A percentile compares a stretch with the other conserved stretches of the same genome.
Evolutionary conservation across 2,113 vertebrate genomes (phyloP).

Genomic region (Myotis davidii): DNA sequence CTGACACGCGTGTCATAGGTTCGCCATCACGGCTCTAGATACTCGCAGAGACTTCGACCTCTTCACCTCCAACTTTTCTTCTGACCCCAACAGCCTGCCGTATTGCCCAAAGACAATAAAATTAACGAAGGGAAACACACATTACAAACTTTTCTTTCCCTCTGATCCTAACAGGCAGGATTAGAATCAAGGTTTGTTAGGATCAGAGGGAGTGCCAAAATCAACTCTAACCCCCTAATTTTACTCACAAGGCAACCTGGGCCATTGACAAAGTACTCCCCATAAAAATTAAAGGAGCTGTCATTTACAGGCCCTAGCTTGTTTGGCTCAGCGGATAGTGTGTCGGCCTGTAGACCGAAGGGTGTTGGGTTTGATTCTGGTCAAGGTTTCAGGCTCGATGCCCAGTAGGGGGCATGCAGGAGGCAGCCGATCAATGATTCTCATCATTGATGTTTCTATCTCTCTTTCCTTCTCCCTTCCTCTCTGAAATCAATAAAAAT

Average conservation of each 20-base stretch:
- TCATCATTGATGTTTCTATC: too few species aligned
- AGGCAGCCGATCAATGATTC: too few species aligned
- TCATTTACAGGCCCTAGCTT: background rate
- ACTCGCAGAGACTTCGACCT: background rate
- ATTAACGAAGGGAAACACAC: background rate
- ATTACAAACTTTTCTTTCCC: background rate
- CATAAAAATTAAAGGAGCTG: background rate
- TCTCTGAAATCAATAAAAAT: too few species aligned
- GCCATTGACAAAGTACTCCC: background rate
- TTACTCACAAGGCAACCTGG: background rate
- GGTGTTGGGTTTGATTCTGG: too few species aligned
- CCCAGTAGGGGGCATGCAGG: too few species aligned
- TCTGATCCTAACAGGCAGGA: background rate
- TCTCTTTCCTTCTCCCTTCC: too few species aligned
- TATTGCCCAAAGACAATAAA: background rate
- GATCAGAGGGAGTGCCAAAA: background rate
- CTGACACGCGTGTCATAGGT: too few species aligned
- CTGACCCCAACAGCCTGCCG: background rate
- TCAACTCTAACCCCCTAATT: background rate
- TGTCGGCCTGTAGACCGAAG: too few species aligned
- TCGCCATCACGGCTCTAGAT: too few species aligned
- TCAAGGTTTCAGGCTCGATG: too few species aligned
- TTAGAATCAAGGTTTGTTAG: background rate
- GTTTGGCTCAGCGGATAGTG: too few species aligned
- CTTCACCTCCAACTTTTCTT: background rate